Evolutionary conservation across 2,797 vertebrate species (phyloP).

Genomic region (Emys orbicularis): DNA sequence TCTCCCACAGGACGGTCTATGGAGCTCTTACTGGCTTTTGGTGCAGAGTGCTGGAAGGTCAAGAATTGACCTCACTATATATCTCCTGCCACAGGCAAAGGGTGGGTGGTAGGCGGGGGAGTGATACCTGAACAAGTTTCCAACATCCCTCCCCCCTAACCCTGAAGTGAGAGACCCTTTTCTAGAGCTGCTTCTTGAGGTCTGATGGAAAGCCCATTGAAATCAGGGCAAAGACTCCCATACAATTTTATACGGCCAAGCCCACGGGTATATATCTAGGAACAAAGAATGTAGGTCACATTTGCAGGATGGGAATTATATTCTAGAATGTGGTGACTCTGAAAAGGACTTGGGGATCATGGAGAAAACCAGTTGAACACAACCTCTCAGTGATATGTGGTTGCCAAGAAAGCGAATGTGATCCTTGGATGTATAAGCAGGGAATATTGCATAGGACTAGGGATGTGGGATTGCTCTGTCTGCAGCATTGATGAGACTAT

Average conservation of each 20-base stretch:
- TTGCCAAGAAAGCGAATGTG: accelerated
- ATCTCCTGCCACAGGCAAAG: background rate
- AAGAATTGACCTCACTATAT: background rate
- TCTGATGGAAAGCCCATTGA: constrained; percentile 48
- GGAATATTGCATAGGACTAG: background rate
- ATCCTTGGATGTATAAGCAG: background rate
- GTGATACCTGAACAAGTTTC: background rate
- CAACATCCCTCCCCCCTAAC: background rate
- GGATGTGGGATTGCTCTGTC: accelerated
- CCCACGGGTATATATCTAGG: constrained; percentile 34
- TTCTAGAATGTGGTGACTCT: background rate
- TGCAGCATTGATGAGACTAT: accelerated
- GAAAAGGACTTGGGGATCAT: background rate
- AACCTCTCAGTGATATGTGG: background rate
- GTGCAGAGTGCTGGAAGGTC: background rate
- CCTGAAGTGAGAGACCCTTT: constrained; percentile 33
- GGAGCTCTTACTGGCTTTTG: background rate
- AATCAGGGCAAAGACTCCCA: background rate
- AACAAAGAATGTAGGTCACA: constrained; percentile 29
- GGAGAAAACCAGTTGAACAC: background rate
- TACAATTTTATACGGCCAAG: constrained; percentile 61
- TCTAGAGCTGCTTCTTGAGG: constrained; percentile 59
- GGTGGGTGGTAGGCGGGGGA: too few species aligned
- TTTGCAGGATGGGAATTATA: constrained; percentile 54
- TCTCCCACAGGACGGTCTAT: background rate